Evolutionary conservation across 2,113 vertebrate species (phyloP).

Genomic region (Myrmecobius fasciatus): DNA sequence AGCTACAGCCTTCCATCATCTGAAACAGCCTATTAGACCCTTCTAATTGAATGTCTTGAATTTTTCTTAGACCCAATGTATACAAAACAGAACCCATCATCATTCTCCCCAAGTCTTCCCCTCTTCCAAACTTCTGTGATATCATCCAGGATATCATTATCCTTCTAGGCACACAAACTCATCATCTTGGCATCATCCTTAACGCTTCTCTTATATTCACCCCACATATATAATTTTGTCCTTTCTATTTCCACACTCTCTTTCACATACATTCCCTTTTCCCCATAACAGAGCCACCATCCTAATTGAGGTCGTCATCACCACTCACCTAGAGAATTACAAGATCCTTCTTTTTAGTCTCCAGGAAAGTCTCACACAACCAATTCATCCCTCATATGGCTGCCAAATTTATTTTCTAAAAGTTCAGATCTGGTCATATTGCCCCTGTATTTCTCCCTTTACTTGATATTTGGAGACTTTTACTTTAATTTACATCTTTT

Average conservation of each 20-base stretch:
- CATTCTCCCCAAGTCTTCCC: not conserved
- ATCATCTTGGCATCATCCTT: no score
- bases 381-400: not conserved
- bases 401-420: not conserved
- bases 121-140: not conserved
- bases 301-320: not conserved
- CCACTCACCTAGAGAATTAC: not conserved
- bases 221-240: no score
- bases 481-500: not conserved
- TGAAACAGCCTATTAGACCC: not conserved
- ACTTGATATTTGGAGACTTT: not conserved
- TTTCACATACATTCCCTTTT: no score
- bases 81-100: not conserved
- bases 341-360: not conserved
- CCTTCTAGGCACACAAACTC: no score
- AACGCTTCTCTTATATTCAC: no score
- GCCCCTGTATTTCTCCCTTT: not conserved
- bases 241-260: no score
- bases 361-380: not conserved
- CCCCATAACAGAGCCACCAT: not conserved
- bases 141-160: no score
- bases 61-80: not conserved
- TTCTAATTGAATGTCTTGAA: not conserved
- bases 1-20: not conserved
- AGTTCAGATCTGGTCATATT: not conserved